These are phyloP conservation scores for Apistogramma diplotaenia DNA, from an alignment of 2,113 vertebrate species.

Conservation along the genomic window DNA sequence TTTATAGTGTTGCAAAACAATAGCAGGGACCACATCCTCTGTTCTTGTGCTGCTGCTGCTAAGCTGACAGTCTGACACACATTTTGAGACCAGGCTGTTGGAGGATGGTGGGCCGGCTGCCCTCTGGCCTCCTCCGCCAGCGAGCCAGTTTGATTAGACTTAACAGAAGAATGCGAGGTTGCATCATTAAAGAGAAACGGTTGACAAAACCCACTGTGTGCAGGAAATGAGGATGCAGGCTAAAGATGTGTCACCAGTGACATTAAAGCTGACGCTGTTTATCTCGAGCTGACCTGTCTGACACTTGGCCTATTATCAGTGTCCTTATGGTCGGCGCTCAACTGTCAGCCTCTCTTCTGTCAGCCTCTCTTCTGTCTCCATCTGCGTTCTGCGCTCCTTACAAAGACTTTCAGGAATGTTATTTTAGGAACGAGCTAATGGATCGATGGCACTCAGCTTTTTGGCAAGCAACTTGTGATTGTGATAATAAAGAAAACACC, in stretches of 20 bases:
- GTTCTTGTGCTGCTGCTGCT: slow-evolving; percentile 10
- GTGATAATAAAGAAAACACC: not conserved
- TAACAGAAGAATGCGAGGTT: not conserved
- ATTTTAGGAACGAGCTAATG: not conserved
- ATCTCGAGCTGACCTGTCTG: not conserved
- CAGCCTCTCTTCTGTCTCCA: not conserved
- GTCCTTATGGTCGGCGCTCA: not conserved
- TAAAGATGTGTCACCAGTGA: slow-evolving; percentile 25
- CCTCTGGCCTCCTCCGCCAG: slow-evolving; percentile 17
- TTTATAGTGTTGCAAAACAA: slow-evolving; percentile 30
- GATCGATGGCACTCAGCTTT: fast-evolving
- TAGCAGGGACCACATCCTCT: slow-evolving; percentile 45
- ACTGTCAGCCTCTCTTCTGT: not conserved
- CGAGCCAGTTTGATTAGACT: not conserved
- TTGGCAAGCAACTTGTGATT: not conserved
- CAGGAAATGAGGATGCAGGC: slow-evolving; percentile 43
- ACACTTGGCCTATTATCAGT: not conserved
- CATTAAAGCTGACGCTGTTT: slow-evolving; percentile 23
- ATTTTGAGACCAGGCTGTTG: not conserved
- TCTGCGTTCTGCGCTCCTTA: no score
- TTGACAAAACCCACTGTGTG: not conserved
- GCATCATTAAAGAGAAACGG: not conserved
- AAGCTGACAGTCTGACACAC: slow-evolving; percentile 19
- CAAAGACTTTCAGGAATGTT: not conserved
- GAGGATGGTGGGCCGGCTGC: not conserved